Percentiles rank a stretch among this genome's conserved stretches.
phyloP scores from a whole-genome alignment of 2,888 invertebrate genomes.

The Tolmerus cingulatus region DNA sequence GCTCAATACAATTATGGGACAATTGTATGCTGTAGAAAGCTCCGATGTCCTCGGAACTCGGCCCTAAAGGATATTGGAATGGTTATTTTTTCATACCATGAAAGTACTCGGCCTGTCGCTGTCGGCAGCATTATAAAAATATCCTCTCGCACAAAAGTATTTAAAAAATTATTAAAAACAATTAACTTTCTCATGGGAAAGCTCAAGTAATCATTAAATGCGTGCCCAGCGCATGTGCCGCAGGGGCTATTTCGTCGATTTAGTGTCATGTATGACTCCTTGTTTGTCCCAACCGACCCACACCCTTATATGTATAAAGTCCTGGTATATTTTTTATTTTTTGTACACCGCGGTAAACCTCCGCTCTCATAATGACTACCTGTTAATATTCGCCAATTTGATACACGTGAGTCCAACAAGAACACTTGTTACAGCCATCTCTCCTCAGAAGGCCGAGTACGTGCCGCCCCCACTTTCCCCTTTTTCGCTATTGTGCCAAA shows the following conservation, averaged over 20 bases:
- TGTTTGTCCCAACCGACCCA: not conserved
- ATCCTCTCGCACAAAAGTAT: not conserved
- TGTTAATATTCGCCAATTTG: conserved; percentile 10
- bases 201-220: not conserved
- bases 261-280: not conserved
- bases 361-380: not conserved
- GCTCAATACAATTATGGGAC: conserved; percentile 4
- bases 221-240: not conserved
- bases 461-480: not conserved
- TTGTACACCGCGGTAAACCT: not conserved
- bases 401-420: not conserved
- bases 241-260: not conserved
- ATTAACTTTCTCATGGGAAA: not conserved
- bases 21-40: not conserved
- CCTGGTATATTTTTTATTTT: not conserved
- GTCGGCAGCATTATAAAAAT: not conserved
- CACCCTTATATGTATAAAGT: not conserved
- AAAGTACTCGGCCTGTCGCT: not conserved
- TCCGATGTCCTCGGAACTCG: not conserved
- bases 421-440: conserved; percentile 16
- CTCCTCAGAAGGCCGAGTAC: not conserved
- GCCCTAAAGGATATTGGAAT: not conserved
- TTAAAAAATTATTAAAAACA: not conserved
- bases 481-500: not conserved
- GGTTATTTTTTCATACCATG: not conserved